A percentile compares a stretch with the other conserved stretches of the same genome.
These are phyloP conservation scores for Dryas iulia DNA, from an alignment of 1,140 invertebrate species.

Conservation along the genomic window DNA sequence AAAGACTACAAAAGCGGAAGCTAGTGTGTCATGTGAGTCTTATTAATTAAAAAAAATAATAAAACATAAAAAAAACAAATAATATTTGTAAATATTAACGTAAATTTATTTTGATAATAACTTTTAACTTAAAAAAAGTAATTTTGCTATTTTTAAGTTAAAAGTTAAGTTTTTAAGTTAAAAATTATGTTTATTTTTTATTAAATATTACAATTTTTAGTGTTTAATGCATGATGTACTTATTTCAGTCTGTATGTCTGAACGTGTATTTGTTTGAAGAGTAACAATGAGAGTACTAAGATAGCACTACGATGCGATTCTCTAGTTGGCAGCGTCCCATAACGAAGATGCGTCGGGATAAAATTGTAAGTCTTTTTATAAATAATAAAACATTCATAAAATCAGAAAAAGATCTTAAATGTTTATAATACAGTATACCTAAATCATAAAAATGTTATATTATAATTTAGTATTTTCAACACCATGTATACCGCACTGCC, in stretches of 20 bases:
- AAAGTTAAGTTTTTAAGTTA: too few relatives aligned
- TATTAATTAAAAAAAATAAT: too few relatives aligned
- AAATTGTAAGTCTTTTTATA: slow-evolving; percentile 44
- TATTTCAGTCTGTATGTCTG: background rate
- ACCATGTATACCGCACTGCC: background rate
- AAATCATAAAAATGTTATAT: background rate
- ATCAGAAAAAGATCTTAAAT: background rate
- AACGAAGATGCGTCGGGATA: slow-evolving; percentile 48
- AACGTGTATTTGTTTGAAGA: background rate
- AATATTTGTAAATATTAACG: too few relatives aligned
- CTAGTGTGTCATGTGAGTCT: too few relatives aligned
- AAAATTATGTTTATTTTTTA: too few relatives aligned
- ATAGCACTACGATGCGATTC: slow-evolving; percentile 28
- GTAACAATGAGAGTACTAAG: background rate
- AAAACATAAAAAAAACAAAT: too few relatives aligned
- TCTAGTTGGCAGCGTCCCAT: slow-evolving; percentile 38
- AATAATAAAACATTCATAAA: background rate
- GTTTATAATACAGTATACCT: background rate
- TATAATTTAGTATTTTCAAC: background rate
- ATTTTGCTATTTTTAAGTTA: too few relatives aligned
- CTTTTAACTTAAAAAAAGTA: too few relatives aligned
- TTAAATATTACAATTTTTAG: too few relatives aligned
- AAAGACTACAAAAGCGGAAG: background rate
- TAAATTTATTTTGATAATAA: too few relatives aligned
- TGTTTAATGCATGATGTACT: background rate